Base-by-base conservation (phyloP, 2,888 invertebrate species). In the Cepaea hortensis region DNA sequence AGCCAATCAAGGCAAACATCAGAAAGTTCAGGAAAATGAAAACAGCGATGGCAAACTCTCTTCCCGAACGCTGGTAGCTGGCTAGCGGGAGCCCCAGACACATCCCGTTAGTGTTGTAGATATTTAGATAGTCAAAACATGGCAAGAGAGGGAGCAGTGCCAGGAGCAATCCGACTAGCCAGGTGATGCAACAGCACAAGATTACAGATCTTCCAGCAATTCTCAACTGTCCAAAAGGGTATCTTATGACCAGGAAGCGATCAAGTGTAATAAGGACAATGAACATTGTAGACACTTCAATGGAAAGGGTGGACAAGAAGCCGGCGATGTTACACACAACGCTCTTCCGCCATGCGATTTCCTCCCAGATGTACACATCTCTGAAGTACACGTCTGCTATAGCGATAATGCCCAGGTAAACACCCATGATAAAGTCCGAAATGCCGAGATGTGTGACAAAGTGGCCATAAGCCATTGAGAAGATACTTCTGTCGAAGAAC, bases 181-280 rank as follows among this genome's bases (percentile, higher is more conserved):
- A 81, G n/a, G 81, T 48, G 11, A 48, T 9, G 46, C n/a, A 11
- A 48, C 81, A 81, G 20, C 68, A 68, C 18, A 81, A 13, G 3
- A 1, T 20, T 20, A 81, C n/a, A n/a, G 11, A 15, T 50, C 68
- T 81, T 9, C 81, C 68, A 23, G 73, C 5, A 35, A 83, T 55
- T 62, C 48, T 83, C n/a, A 55, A 23, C 65, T 83, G 87, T 13
- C 89, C 95, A 83, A 96, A 93, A 20, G 96, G 96, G 89, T 95
- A 95, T 23, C 96, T 95, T 61, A 96, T 96, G 1, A 96, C 96
- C 89, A 96, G 95, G 90, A 96, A 95, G 15, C 96, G 95, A 92
- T 96, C 96, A 94, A 96, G 95, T 0, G 96, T 96, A 86, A 96
- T 96, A 87, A 96, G 90, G 0, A 95, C 95, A n/a, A 96, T 94